Evolutionary conservation across 1,140 invertebrate species (phyloP), one percentile per base, ranked within the genome.

Genomic region (Aphidius ervi): DNA sequence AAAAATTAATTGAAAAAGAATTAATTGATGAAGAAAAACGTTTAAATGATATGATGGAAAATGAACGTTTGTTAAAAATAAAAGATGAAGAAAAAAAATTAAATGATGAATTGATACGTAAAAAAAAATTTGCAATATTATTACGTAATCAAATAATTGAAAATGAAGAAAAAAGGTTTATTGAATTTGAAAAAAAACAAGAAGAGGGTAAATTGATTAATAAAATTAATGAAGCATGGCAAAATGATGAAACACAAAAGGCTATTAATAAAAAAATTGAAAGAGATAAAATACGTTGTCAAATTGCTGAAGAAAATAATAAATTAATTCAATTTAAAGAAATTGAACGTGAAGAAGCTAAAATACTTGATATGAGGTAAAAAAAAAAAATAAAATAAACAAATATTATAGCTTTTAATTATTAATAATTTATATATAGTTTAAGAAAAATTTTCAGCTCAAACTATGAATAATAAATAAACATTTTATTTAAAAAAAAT

Each of bases 161-260:
- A 59, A 85, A 86, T 20, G 85, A 87, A 63, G 75, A 83, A 39
- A 73, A 83, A 9, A 76, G 80, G 40, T 71, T 87, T 46, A 72
- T 87, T 63, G 84, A 87, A 70, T 84, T 84, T 1, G 84, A 88
- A 65, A 78, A 79, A 8, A 85, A 84, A 46, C 82, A 86, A 64
- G 86, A 88, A 66, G 87, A 90, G 70, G 84, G 84, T 41, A 80
- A 83, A 20, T 73, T 83, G 42, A 80, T 85, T 48, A 88, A 86
- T 57, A 75, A 83, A 49, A 82, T 80, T 3, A 73, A 77, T n/a
- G 80, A 83, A 23, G 74, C 79, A 3, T 75, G 84, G 61, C 79
- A 83, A 59, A 70, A 82, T 47, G 82, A 82, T 9, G 83, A 86
- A 61, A 74, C 83, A 8, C 68, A 73, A 3, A 81, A 80, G 63